These are phyloP conservation scores for Drosophila guanche DNA, from an alignment of 1,140 invertebrate species.

Conservation along the genomic window DNA sequence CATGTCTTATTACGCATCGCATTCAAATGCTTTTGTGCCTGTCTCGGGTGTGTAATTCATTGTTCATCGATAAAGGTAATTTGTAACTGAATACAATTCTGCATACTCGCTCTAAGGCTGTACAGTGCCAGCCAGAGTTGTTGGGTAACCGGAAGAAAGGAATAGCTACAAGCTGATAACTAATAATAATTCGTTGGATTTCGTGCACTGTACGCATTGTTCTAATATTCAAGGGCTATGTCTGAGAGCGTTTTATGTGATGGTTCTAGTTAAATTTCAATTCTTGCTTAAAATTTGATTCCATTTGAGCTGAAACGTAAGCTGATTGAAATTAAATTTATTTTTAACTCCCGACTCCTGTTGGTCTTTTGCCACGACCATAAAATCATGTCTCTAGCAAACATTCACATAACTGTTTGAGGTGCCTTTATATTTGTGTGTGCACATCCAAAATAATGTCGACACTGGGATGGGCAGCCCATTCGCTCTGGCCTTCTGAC, in stretches of 20 bases:
- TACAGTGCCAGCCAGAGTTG: not conserved
- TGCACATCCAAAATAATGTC: slow-evolving; percentile 2
- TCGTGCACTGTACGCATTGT: not conserved
- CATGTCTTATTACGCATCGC: slow-evolving; percentile 7
- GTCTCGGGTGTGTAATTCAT: slow-evolving; percentile 10
- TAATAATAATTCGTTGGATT: too few species aligned
- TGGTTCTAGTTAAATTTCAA: slow-evolving; percentile 33
- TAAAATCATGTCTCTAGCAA: slow-evolving; percentile 6
- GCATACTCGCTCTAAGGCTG: not conserved
- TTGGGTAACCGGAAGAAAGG: not conserved
- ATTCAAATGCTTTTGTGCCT: slow-evolving; percentile 11
- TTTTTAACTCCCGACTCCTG: slow-evolving; percentile 20
- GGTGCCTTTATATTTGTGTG: not conserved
- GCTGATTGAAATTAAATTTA: slow-evolving; percentile 32
- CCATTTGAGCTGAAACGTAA: slow-evolving; percentile 24
- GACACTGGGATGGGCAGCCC: not conserved
- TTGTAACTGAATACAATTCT: slow-evolving; percentile 18
- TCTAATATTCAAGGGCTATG: not conserved
- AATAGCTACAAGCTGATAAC: too few species aligned
- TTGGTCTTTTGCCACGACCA: not conserved
- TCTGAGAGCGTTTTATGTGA: not conserved
- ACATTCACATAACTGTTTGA: slow-evolving; percentile 16
- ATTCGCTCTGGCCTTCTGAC: not conserved
- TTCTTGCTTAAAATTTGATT: slow-evolving; percentile 29
- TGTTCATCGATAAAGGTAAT: slow-evolving; percentile 7